Percentiles rank a stretch among this genome's conserved stretches.
phyloP scores from a whole-genome alignment of 2,113 vertebrate species.

The Cricetomys ansorgei region DNA sequence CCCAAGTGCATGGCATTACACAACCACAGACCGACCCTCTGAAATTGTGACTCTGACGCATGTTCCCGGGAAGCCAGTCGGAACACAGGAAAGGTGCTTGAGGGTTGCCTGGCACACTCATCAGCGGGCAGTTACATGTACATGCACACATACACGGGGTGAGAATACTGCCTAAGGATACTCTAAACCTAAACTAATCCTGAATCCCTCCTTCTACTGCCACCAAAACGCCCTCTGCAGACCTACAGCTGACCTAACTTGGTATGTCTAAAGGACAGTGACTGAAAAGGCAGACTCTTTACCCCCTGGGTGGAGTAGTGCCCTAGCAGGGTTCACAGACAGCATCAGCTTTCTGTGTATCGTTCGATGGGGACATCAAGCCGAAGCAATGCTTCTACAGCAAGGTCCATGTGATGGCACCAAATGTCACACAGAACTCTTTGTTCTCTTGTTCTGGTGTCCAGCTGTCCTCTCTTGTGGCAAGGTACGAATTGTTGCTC shows the following conservation, averaged over 20 bases:
- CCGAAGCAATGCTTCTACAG: neutral
- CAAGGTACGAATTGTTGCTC: neutral
- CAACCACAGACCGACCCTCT: neutral
- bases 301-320: neutral
- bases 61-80: neutral
- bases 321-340: neutral
- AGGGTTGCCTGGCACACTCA: neutral
- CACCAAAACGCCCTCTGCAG: neutral
- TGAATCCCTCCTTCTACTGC: neutral
- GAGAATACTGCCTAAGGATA: neutral
- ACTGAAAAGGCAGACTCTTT: neutral
- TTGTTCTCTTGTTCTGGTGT: neutral
- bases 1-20: neutral
- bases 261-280: neutral
- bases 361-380: neutral
- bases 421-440: neutral
- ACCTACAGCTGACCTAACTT: neutral
- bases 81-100: too few species aligned
- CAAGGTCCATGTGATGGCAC: neutral
- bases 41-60: neutral
- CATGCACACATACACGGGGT: too few species aligned
- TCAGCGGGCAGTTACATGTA: too few species aligned
- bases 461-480: neutral
- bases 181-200: neutral
- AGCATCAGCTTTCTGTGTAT: neutral